These are phyloP conservation scores for Meloidogyne chitwoodi DNA, from an alignment of 1,140 invertebrate genomes.

Conservation along the genomic window DNA sequence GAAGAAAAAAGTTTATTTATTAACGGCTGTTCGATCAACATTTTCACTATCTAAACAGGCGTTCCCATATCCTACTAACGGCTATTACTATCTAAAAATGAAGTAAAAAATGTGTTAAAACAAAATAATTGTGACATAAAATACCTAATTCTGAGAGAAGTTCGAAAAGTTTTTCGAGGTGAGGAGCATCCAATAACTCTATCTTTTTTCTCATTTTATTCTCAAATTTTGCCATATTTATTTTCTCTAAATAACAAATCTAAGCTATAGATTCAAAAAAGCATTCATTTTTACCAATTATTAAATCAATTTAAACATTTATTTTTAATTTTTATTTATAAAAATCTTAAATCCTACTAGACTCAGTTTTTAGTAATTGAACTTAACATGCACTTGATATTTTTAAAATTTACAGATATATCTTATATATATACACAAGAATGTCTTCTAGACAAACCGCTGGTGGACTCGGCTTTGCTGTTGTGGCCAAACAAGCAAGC, in stretches of 20 bases:
- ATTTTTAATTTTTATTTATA: neutral
- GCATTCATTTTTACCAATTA: neutral
- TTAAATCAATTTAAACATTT: neutral
- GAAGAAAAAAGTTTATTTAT: neutral
- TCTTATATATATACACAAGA: conserved; percentile 4
- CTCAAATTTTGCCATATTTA: neutral
- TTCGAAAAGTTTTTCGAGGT: neutral
- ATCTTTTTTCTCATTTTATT: neutral
- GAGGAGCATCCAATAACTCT: too few species aligned
- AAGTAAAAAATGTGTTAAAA: neutral
- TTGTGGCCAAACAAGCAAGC: conserved; percentile 51
- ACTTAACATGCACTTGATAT: too few species aligned
- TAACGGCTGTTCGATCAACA: neutral
- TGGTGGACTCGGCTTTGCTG: conserved; percentile 58
- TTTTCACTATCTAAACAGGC: neutral
- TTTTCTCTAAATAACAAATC: neutral
- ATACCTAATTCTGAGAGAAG: neutral
- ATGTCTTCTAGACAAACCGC: conserved; percentile 59
- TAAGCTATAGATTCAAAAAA: neutral
- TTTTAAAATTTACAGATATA: neutral
- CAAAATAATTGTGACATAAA: too few species aligned
- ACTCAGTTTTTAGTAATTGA: too few species aligned
- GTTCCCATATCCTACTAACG: neutral
- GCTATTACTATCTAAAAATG: neutral
- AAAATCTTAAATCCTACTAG: too few species aligned